These are phyloP conservation scores for Aplidium turbinatum DNA, from an alignment of 23 tunicate genomes.

Conservation along the genomic window DNA sequence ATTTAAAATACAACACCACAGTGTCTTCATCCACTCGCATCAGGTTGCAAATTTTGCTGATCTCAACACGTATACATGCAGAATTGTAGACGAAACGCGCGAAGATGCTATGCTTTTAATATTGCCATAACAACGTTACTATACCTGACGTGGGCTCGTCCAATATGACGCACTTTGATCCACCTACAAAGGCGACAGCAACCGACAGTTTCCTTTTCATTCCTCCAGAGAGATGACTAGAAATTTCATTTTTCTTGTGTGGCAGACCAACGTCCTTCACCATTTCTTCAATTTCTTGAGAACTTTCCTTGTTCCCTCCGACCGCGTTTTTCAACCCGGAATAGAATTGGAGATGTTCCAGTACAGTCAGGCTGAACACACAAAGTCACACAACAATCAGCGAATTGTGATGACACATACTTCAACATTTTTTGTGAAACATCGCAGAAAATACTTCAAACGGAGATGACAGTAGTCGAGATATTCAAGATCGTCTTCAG, in stretches of 20 bases:
- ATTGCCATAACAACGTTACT: too few species aligned
- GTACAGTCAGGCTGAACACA: constrained; percentile 68
- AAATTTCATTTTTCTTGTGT: constrained; percentile 65
- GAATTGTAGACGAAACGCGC: too few species aligned
- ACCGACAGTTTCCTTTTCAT: constrained; percentile 98
- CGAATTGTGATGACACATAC: constrained; percentile 82
- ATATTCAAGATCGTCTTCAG: too few species aligned
- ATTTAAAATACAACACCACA: too few species aligned
- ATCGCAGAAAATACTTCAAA: too few species aligned
- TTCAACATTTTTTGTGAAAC: too few species aligned
- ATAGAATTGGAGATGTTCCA: constrained; percentile 84
- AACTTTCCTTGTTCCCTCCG: constrained; percentile 13
- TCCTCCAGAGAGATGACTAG: constrained; percentile 84
- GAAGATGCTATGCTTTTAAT: too few species aligned
- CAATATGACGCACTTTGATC: constrained; percentile 89
- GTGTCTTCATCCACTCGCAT: too few species aligned
- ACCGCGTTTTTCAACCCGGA: constrained; percentile 62
- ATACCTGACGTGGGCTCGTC: constrained; percentile 98
- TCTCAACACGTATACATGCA: too few species aligned
- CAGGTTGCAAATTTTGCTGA: too few species aligned
- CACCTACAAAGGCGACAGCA: constrained; percentile 94
- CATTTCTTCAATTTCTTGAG: constrained; percentile 64
- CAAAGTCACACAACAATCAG: constrained; percentile 73
- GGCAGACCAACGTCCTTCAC: constrained; percentile 73
- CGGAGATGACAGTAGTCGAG: too few species aligned